phyloP scores from a whole-genome alignment of 2,888 invertebrate genomes.

The Luffia ferchaultella region DNA sequence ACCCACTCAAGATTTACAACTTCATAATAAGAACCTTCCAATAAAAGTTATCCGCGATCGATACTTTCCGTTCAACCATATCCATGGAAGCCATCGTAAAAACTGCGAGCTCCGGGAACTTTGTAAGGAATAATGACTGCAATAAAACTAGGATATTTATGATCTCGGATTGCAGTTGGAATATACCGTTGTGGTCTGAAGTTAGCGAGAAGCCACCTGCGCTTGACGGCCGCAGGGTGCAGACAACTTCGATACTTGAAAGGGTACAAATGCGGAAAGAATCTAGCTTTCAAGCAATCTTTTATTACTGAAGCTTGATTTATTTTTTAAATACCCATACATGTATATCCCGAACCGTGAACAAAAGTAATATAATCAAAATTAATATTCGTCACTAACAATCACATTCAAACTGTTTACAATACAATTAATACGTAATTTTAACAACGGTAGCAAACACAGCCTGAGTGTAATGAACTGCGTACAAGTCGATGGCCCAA shows the following conservation, averaged over 20 bases:
- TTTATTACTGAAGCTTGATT: too few species aligned
- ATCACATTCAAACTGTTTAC: too few species aligned
- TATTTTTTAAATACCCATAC: too few species aligned
- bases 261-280: too few species aligned
- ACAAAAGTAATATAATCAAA: too few species aligned
- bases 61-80: not conserved
- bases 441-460: too few species aligned
- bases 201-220: not conserved
- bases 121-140: slow-evolving; percentile 28
- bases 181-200: not conserved
- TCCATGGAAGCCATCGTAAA: slow-evolving; percentile 23
- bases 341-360: too few species aligned
- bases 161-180: slow-evolving; percentile 11
- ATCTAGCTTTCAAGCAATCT: too few species aligned
- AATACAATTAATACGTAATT: too few species aligned
- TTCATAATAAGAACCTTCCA: not conserved
- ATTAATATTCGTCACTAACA: too few species aligned
- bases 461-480: too few species aligned
- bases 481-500: too few species aligned
- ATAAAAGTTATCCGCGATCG: not conserved
- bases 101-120: slow-evolving; percentile 32
- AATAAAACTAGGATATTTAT: slow-evolving; percentile 33
- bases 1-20: not conserved
- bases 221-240: not conserved
- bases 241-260: not conserved